phyloP scores from a whole-genome alignment of 92 coral and sea anemone genomes.

The Epizoanthus illoricatus region DNA sequence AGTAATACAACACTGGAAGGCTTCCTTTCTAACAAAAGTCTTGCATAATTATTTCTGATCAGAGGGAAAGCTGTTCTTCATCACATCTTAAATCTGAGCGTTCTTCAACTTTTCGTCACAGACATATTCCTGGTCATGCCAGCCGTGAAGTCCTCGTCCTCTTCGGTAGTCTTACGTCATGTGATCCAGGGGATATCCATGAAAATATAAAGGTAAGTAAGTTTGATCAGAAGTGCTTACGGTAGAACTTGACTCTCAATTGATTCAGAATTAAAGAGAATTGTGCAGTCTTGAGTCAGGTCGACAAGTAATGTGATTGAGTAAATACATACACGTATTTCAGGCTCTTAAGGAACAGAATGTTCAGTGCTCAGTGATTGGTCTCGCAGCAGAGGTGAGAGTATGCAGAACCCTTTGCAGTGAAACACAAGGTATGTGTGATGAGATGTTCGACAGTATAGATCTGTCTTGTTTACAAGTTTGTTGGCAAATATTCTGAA shows the following conservation, averaged over 20 bases:
- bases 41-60: neutral
- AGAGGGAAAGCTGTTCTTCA: too few relatives aligned
- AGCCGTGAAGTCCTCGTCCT: conserved; percentile 87
- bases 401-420: conserved; percentile 78
- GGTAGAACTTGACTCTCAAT: conserved; percentile 59
- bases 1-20: neutral
- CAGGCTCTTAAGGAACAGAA: conserved; percentile 76
- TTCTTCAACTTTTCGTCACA: conserved; percentile 1
- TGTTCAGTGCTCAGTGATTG: conserved; percentile 91
- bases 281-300: conserved; percentile 33
- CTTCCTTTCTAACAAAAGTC: neutral
- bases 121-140: conserved; percentile 98
- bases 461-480: neutral
- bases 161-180: conserved; percentile 90
- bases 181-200: conserved; percentile 93
- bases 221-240: conserved; percentile 27
- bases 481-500: neutral
- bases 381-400: conserved; percentile 93
- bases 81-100: neutral
- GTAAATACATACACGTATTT: neutral
- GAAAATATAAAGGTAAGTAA: conserved; percentile 80
- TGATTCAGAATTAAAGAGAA: conserved; percentile 51
- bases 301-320: too few relatives aligned
- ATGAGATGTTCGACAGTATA: neutral
- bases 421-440: conserved; percentile 78